Base-by-base conservation (phyloP, 1,140 invertebrate genomes). In the Agraylea sexmaculata region DNA sequence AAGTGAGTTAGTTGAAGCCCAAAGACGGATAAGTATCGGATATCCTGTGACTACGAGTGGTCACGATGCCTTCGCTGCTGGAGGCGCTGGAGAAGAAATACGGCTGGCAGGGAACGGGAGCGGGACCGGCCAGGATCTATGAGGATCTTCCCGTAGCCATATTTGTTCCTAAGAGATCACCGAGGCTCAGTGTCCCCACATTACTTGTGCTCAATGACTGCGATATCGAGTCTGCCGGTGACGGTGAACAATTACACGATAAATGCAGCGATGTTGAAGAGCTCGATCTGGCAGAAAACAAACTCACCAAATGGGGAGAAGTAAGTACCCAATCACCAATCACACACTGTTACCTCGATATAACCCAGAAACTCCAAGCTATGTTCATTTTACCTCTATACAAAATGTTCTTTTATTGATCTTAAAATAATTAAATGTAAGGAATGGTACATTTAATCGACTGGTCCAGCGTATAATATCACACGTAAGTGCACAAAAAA, bases 201-300 rank as follows among this genome's bases (percentile, higher is more conserved):
- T 64, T 87, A n/a, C 62, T 92, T 35, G 85, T 88, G 28, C 69
- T 91, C n/a, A 87, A 89, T 51, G 83, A 87, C 55, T 87, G 83
- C 59, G 81, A 86, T 57, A 90, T 91, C 45, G 78, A 85, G 45
- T 79, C 75, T 44, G 85, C 84, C 29, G 88, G 88, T n/a, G 80
- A 83, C 53, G 77, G 80, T 13, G 69, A 75, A 23, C 75, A 78
- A 35, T 64, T 93, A 16, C 72, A 77, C 21, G 77, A 78, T 41
- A 85, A 89, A 59, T 93, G 88, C 57, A 74, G 77, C 28, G 75
- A 80, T 46, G 88, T 93, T 2, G 77, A 84, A 49, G 88, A 93
- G 64, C 68, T 94, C 30, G 89, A 93, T 57, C 67, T 94, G 30
- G 88, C 87, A 8, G 86, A 89, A 54, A 94, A 94, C 62, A 81